Evolutionary conservation across 1,140 invertebrate species (phyloP).

Genomic region (Dendroctonus ponderosae): DNA sequence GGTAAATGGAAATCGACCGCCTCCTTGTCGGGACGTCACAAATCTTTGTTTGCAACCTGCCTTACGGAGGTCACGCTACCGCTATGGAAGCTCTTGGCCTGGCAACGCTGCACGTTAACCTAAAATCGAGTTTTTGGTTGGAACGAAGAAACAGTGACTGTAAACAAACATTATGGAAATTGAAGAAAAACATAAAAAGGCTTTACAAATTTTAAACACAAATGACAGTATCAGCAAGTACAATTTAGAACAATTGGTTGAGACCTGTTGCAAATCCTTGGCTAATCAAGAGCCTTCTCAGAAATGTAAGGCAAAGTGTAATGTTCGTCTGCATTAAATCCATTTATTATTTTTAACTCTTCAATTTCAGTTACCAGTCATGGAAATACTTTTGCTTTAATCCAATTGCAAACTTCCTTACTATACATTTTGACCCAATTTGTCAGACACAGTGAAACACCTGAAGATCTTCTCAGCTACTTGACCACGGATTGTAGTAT

Average conservation of each 20-base stretch:
- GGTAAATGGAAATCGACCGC: no score
- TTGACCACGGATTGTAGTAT: constrained; percentile 45
- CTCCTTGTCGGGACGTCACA: no score
- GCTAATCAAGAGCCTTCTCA: constrained; percentile 42
- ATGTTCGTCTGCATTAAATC: constrained; percentile 3
- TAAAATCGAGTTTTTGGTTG: no score
- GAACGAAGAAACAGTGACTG: no score
- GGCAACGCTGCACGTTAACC: no score
- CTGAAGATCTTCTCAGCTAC: constrained; percentile 47
- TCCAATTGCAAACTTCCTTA: constrained; percentile 44
- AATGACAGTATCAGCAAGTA: constrained; percentile 47
- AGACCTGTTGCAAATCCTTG: constrained; percentile 44
- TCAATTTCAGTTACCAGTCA: constrained; percentile 1
- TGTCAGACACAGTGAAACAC: constrained; percentile 49
- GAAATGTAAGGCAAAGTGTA: constrained; percentile 39
- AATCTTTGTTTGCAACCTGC: no score
- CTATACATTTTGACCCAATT: constrained; percentile 51
- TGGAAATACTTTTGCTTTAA: constrained; percentile 10
- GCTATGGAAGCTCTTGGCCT: no score
- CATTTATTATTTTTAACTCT: neutral
- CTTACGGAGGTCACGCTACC: no score
- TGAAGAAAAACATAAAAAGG: constrained; percentile 31
- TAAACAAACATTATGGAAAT: constrained; percentile 30
- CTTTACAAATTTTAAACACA: constrained; percentile 44
- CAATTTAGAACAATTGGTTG: constrained; percentile 48